A percentile compares a stretch with the other conserved stretches of the same genome.
Evolutionary conservation across 2,888 invertebrate species (phyloP).

Genomic region (Spialia ferax): DNA sequence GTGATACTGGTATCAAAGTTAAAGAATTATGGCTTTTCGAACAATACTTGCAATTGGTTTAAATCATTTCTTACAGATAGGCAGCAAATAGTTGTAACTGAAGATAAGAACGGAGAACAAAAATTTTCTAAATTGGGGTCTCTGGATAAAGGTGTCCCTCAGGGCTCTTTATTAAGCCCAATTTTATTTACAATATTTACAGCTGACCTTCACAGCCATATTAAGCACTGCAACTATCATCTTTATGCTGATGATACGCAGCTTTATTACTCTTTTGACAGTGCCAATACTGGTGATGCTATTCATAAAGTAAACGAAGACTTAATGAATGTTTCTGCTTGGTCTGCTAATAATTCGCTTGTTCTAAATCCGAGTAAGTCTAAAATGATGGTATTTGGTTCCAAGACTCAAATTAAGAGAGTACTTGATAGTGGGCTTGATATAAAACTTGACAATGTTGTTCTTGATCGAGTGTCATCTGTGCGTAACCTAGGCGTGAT

Average conservation of each 20-base stretch:
- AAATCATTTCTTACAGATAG: conserved; percentile 1
- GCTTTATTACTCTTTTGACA: conserved; percentile 6
- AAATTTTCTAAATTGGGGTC: background rate
- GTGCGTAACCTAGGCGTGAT: conserved; percentile 22
- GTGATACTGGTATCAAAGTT: conserved; percentile 2
- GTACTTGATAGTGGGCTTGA: background rate
- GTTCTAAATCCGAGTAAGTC: conserved; percentile 9
- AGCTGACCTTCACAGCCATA: conserved; percentile 6
- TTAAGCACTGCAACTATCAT: conserved; percentile 2
- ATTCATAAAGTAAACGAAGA: conserved; percentile 13
- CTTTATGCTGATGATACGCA: conserved; percentile 17
- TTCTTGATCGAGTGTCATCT: conserved; percentile 9
- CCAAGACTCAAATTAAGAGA: conserved; percentile 9
- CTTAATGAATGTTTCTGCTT: background rate
- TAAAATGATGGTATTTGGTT: conserved; percentile 7
- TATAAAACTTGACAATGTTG: background rate
- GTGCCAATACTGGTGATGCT: background rate
- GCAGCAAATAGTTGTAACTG: conserved; percentile 5
- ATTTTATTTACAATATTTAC: conserved; percentile 10
- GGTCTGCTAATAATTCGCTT: conserved; percentile 10
- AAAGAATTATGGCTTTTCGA: conserved; percentile 9
- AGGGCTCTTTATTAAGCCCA: conserved; percentile 18
- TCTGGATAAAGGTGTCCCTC: conserved; percentile 6
- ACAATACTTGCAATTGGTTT: background rate
- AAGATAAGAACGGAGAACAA: background rate